phyloP scores from a whole-genome alignment of 2,888 invertebrate species.

The Petrophora chlorosata region DNA sequence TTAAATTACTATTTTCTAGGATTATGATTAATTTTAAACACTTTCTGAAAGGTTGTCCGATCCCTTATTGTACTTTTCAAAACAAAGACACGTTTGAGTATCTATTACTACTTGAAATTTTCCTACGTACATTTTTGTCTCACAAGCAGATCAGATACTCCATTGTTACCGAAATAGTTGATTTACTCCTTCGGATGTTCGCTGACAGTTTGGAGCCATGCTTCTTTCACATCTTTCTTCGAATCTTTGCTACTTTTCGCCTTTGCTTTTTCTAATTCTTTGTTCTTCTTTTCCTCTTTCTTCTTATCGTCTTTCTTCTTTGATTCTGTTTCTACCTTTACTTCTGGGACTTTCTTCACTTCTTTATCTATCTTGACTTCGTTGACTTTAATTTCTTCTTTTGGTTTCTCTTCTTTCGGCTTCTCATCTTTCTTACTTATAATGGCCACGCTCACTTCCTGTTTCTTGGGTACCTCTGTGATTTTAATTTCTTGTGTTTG shows the following conservation, averaged over 20 bases:
- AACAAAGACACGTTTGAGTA: too few species aligned
- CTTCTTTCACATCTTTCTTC: slow-evolving; percentile 19
- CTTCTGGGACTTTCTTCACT: slow-evolving; percentile 1
- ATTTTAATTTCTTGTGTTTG: slow-evolving; percentile 16
- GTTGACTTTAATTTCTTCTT: background rate
- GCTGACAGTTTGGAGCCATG: slow-evolving; percentile 36
- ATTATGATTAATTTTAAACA: too few species aligned
- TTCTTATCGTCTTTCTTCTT: slow-evolving; percentile 19
- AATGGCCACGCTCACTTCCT: slow-evolving; percentile 10
- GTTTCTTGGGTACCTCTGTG: slow-evolving; percentile 10
- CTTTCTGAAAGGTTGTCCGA: too few species aligned
- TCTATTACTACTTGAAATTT: too few species aligned
- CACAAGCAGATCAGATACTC: too few species aligned
- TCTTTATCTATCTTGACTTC: background rate
- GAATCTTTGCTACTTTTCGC: slow-evolving; percentile 8
- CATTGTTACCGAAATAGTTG: too few species aligned
- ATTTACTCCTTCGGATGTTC: slow-evolving; percentile 40
- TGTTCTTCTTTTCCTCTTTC: slow-evolving; percentile 7
- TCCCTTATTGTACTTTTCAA: too few species aligned
- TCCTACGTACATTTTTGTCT: too few species aligned
- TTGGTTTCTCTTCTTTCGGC: background rate
- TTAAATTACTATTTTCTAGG: too few species aligned
- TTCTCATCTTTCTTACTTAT: background rate
- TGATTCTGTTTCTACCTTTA: slow-evolving; percentile 3
- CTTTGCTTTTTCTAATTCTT: slow-evolving; percentile 2